Conservation (phyloP, 2,888 invertebrate genomes). For the Dione vanillae region DNA sequence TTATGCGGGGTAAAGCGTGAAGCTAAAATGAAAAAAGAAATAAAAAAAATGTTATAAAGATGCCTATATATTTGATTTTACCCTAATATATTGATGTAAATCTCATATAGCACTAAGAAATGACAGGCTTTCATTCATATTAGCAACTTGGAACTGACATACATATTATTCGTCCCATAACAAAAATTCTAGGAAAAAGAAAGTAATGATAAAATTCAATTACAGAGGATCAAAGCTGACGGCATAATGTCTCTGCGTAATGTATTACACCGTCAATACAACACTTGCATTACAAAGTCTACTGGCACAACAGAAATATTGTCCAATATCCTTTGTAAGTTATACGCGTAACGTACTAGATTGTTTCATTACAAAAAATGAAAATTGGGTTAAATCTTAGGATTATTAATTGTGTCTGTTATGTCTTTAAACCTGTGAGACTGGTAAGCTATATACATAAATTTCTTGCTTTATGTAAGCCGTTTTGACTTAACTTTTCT, state of each 20-base stretch:
- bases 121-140: too few species aligned
- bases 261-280: constrained; percentile 1
- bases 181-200: constrained; percentile 13
- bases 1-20: background rate
- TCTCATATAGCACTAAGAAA: too few species aligned
- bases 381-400: too few species aligned
- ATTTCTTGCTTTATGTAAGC: too few species aligned
- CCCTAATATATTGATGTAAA: background rate
- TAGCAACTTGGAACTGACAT: background rate
- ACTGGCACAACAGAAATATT: constrained; percentile 1
- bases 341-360: too few species aligned
- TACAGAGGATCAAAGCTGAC: constrained; percentile 22
- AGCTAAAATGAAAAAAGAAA: too few species aligned
- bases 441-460: too few species aligned
- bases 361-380: too few species aligned
- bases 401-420: too few species aligned
- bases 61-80: background rate
- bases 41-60: too few species aligned
- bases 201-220: constrained; percentile 21
- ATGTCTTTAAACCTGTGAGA: too few species aligned
- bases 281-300: constrained; percentile 4
- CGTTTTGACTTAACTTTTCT: too few species aligned
- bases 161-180: background rate
- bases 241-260: constrained; percentile 6
- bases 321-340: constrained; percentile 1